A percentile compares a stretch with the other conserved stretches of the same genome.
Conservation (phyloP, 1,140 invertebrate genomes). For the Drosophila willistoni region DNA sequence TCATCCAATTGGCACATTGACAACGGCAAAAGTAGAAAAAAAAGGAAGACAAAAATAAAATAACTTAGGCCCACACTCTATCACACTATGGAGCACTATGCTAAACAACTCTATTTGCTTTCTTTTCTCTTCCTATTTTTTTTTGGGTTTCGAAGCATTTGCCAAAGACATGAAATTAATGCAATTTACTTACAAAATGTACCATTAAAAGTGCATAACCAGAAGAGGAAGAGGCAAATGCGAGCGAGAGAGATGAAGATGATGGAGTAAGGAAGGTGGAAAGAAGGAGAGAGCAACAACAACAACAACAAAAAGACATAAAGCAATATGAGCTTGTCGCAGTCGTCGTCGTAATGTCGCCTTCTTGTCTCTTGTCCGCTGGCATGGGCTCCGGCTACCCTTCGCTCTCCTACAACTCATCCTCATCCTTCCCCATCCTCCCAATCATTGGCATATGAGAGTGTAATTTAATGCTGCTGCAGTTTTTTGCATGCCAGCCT, state of each 20-base stretch:
- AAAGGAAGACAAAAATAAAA: neutral
- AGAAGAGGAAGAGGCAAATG: neutral
- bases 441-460: conserved; percentile 29
- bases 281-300: neutral
- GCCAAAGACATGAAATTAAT: conserved; percentile 68
- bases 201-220: conserved; percentile 69
- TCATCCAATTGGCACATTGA: conserved; percentile 11
- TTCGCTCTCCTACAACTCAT: neutral
- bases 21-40: conserved; percentile 4
- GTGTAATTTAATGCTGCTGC: conserved; percentile 75
- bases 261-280: neutral
- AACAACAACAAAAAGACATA: conserved; percentile 12
- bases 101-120: neutral
- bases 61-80: conserved; percentile 5
- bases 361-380: conserved; percentile 36
- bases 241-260: neutral
- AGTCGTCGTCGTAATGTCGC: conserved; percentile 36
- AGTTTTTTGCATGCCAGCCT: conserved; percentile 38
- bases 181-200: conserved; percentile 78
- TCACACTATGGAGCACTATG: conserved; percentile 35
- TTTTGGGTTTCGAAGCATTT: conserved; percentile 9
- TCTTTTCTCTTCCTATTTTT: neutral
- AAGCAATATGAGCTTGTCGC: conserved; percentile 73
- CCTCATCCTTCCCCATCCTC: neutral
- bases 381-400: neutral